Evolutionary conservation across 2,888 invertebrate species (phyloP), one percentile per base, ranked within the genome.

Genomic region (Sthenelais limicola): DNA sequence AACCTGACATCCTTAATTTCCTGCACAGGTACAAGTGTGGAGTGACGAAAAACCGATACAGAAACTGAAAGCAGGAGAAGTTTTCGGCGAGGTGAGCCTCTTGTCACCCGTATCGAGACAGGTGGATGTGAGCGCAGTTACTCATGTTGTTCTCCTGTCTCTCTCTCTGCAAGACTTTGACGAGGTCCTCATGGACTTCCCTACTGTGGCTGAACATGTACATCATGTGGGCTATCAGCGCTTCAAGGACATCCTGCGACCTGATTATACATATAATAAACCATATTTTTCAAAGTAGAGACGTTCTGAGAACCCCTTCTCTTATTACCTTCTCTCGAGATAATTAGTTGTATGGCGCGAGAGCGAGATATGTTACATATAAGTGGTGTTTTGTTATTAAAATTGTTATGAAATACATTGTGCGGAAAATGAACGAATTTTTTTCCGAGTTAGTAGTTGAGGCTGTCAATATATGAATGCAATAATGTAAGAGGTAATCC

Each of bases 31-130:
- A 5, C 38, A 62, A 3, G 62, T 62, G 38, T 38, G 24, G 12
- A 76, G 76, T 48, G 73, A 75, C 28, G 71, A 76, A 0, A 73
- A 72, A 24, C 70, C 71, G 2, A 38, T 78, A 18, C 72, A 66
- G 18, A 58, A 38, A 18, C 58, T 78, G 24, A 72, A 68, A 21
- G 35, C 62, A 51, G 78, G 78, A n/a, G 74, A 74, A 43, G 15
- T 78, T 7, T 67, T 78, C 51, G 78, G 78, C 38, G 78, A 78
- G 75, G 77, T 77, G 49, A 74, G 54, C 28, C 43, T 78, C 71
- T 26, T 78, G 35, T 70, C 33, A 48, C 35, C 35, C n/a, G 21
- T 67, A 38, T 47, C 70, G 1, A 51, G 72, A 2, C 51, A 35
- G 30, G 56, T 68, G 21, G 73, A 74, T 12, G 73, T 76, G 12